phyloP scores from a whole-genome alignment of 2,797 vertebrate genomes.

The Rachycentron canadum region DNA sequence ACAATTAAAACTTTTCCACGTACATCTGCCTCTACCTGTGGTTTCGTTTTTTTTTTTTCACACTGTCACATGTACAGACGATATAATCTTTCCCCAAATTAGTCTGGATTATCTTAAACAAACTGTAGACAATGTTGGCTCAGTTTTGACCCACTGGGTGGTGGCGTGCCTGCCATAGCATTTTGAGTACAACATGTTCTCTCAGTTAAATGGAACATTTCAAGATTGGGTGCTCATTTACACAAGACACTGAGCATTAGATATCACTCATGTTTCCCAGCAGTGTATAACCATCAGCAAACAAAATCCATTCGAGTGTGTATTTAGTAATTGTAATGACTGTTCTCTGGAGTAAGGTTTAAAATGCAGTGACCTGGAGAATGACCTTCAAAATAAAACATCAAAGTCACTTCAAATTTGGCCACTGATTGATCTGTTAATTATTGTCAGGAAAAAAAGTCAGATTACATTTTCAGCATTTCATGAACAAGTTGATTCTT shows the following conservation, averaged over 20 bases:
- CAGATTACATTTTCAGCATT: not conserved
- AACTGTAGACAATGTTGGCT: not conserved
- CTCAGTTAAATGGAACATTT: not conserved
- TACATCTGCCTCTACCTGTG: slow-evolving; percentile 10
- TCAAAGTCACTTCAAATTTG: not conserved
- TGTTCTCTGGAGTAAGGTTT: not conserved
- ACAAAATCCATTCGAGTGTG: not conserved
- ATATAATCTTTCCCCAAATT: not conserved
- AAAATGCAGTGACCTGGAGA: not conserved
- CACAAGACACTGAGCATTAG: not conserved
- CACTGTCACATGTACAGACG: not conserved
- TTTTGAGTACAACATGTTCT: not conserved
- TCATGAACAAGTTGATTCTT: slow-evolving; percentile 7
- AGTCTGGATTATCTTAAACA: not conserved
- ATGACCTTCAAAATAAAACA: not conserved
- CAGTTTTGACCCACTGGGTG: not conserved
- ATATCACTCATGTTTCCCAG: not conserved
- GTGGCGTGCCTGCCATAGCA: not conserved
- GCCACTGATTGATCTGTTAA: not conserved
- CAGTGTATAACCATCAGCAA: not conserved
- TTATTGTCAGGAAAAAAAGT: not conserved
- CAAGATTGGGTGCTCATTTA: not conserved
- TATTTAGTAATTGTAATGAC: not conserved
- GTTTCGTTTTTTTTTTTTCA: slow-evolving; percentile 2
- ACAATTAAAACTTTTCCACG: slow-evolving; percentile 75